Percentiles rank a stretch among this genome's conserved stretches.
phyloP scores from a whole-genome alignment of 2,888 invertebrate genomes.

The Eupithecia dodoneata region DNA sequence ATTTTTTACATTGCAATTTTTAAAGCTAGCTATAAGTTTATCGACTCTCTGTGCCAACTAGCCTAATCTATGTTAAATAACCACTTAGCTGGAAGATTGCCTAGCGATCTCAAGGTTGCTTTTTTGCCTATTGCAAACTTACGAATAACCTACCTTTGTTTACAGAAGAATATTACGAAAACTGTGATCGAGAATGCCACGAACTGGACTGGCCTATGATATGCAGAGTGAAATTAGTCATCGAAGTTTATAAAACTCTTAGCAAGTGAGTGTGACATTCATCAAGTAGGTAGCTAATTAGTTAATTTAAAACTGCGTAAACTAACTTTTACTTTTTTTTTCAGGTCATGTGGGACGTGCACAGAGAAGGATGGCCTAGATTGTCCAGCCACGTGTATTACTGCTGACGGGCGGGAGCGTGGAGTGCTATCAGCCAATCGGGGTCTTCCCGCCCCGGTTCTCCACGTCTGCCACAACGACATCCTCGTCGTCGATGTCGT shows the following conservation, averaged over 20 bases:
- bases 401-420: conserved; percentile 86
- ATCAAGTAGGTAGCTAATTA: not conserved
- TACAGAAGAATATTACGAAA: conserved; percentile 89
- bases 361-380: conserved; percentile 82
- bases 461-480: conserved; percentile 90
- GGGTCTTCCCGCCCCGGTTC: conserved; percentile 85
- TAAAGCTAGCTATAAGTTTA: not conserved
- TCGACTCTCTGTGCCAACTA: not conserved
- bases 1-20: not conserved
- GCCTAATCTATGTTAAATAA: not conserved
- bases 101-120: conserved; percentile 17
- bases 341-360: conserved; percentile 87
- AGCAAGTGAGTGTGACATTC: conserved; percentile 83
- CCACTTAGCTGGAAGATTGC: not conserved
- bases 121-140: conserved; percentile 17
- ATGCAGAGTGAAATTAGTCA: conserved; percentile 89
- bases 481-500: conserved; percentile 90
- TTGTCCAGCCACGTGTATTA: conserved; percentile 87
- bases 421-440: conserved; percentile 88
- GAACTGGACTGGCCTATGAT: conserved; percentile 91
- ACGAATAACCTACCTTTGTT: conserved; percentile 50
- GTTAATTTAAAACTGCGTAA: not conserved
- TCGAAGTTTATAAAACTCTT: conserved; percentile 89
- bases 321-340: conserved; percentile 13
- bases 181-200: conserved; percentile 91